Conservation (phyloP, 1,140 invertebrate species). For the Drosophila malerkotliana region DNA sequence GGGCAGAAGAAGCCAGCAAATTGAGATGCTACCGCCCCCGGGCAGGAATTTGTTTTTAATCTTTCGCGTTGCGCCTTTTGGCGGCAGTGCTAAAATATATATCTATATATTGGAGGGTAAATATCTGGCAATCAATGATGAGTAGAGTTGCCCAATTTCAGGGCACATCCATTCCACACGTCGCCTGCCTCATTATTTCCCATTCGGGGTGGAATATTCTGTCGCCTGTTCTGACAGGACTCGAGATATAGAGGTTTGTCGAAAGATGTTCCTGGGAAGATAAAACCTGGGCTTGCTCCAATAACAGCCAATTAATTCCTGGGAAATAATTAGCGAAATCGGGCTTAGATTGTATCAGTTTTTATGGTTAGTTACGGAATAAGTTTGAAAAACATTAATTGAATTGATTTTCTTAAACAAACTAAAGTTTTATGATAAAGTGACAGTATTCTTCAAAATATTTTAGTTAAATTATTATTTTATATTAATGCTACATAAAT, state of each 20-base stretch:
- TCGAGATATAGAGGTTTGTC: background rate
- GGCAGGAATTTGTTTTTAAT: constrained; percentile 74
- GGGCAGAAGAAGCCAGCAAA: constrained; percentile 69
- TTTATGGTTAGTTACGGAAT: too few species aligned
- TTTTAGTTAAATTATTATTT: too few species aligned
- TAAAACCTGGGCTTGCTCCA: background rate
- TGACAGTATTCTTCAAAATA: too few species aligned
- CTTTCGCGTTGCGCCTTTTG: constrained; percentile 69
- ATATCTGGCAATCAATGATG: background rate
- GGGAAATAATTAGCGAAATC: background rate
- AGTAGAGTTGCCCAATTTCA: background rate
- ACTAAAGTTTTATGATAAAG: too few species aligned
- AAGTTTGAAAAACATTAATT: too few species aligned
- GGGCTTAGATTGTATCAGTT: background rate
- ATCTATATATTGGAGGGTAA: background rate
- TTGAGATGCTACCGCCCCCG: constrained; percentile 67
- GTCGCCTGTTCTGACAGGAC: background rate
- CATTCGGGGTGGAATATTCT: background rate
- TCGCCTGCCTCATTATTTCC: background rate
- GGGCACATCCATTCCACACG: too few species aligned
- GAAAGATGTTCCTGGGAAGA: background rate
- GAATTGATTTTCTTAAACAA: too few species aligned
- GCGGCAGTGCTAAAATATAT: constrained; percentile 10
- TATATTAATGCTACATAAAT: too few species aligned
- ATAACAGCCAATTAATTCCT: constrained; percentile 17